A percentile compares a stretch with the other conserved stretches of the same genome.
Evolutionary conservation across 2,888 invertebrate species (phyloP).

Genomic region (Trisateles emortualis): DNA sequence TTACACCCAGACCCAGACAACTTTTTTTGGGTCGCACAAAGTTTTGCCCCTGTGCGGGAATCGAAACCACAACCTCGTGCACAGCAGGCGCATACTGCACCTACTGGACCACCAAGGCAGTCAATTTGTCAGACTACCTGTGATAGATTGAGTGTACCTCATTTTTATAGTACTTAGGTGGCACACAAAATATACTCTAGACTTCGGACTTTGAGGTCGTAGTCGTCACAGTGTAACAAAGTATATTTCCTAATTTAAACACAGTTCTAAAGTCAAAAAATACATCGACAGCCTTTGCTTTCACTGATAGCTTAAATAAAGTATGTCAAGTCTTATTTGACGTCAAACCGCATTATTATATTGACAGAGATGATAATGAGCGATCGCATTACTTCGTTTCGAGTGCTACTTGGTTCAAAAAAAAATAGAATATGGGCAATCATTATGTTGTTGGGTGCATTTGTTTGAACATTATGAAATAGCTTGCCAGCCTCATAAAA

Average conservation of each 20-base stretch:
- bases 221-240: too few relatives aligned
- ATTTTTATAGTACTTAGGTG: too few relatives aligned
- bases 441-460: not conserved
- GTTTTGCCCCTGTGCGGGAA: too few relatives aligned
- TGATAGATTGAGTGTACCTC: too few relatives aligned
- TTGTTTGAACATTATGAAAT: not conserved
- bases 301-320: conserved; percentile 22
- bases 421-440: conserved; percentile 4
- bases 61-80: too few relatives aligned
- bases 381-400: conserved; percentile 18
- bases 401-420: conserved; percentile 18
- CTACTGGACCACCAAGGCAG: too few relatives aligned
- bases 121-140: too few relatives aligned
- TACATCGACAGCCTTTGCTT: conserved; percentile 28
- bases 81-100: too few relatives aligned
- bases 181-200: too few relatives aligned
- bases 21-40: too few relatives aligned
- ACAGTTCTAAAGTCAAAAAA: not conserved
- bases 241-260: not conserved
- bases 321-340: conserved; percentile 27
- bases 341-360: conserved; percentile 16
- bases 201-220: too few relatives aligned
- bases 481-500: not conserved
- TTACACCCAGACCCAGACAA: too few relatives aligned
- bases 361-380: conserved; percentile 23